These are phyloP conservation scores for Resseliella maxima DNA, from an alignment of 2,888 invertebrate genomes.

Conservation along the genomic window DNA sequence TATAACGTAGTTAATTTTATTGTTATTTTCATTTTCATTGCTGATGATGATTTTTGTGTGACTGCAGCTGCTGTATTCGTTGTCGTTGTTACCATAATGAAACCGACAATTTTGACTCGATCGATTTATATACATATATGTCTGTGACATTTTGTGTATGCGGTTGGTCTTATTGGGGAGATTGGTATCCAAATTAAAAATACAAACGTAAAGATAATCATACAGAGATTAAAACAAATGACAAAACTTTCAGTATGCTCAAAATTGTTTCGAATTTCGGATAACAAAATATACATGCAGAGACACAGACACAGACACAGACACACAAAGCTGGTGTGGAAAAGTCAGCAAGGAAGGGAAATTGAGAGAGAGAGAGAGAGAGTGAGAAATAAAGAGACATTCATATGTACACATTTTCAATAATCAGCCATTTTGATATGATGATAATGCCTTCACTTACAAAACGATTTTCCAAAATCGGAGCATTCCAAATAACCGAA, in stretches of 20 bases:
- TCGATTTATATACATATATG: neutral
- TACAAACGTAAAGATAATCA: conserved; percentile 51
- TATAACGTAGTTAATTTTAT: conserved; percentile 44
- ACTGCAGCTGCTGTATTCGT: neutral
- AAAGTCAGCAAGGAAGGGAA: no score
- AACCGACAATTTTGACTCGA: neutral
- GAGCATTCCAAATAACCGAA: neutral
- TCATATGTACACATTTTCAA: neutral
- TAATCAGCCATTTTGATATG: conserved; percentile 37
- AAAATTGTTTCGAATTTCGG: neutral
- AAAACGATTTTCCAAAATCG: conserved; percentile 12
- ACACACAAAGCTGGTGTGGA: no score
- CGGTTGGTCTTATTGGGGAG: neutral
- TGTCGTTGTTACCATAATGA: neutral
- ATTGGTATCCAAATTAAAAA: conserved; percentile 18
- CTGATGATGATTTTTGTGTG: no score
- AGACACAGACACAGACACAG: neutral
- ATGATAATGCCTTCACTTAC: conserved; percentile 2
- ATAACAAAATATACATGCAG: no score
- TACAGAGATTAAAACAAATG: neutral
- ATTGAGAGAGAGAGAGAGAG: no score
- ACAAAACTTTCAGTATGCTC: neutral
- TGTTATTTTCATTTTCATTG: neutral
- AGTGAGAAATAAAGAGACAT: no score
- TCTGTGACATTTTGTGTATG: neutral